Base-by-base conservation (phyloP, 2,113 vertebrate genomes). In the Leiothrix lutea region DNA sequence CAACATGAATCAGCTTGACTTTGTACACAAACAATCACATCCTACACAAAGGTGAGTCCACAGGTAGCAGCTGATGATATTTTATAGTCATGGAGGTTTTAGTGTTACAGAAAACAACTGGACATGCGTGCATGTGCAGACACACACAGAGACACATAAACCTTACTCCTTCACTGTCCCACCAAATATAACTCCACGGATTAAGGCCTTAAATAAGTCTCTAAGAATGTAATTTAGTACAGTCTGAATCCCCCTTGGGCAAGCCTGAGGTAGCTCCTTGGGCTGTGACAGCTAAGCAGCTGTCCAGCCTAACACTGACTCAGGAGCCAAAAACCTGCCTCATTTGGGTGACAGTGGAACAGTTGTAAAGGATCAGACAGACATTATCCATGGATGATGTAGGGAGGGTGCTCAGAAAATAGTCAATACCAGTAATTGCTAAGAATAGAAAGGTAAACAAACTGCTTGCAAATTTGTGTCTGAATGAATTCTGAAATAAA, bases 371-470 rank as follows among this genome's bases (percentile, higher is more conserved):
- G 88, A 94, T 91, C 86, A 92, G 79, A 78, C 94, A 94, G 93
- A 50, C 60, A 61, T 80, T 80, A 84, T 62, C 81, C 70, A 53
- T 0, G 20, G 69, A 3, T 75, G 72, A 44, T 47, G 62, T 11
- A 40, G 56, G 38, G 54, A 64, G 35, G 21, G 79, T 28, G 65
- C 48, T 67, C 31, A 80, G 44, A 80, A 94, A 90, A 94, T 64
- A 93, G 85, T 40, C 73, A 86, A 64, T 66, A 54, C 77, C 62
- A 82, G 70, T 42, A 65, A 85, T 65, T 26, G 33, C 86, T 90
- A 82, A 93, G 74, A 91, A 94, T 72, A 84, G 93, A 94, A 75
- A 92, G 66, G 75, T 91, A 96, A 96, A 97, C 45, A 94, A 95
- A 77, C 69, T 38, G 64, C 74, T 47, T 82, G 73, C 54, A 48